Conservation (phyloP, 2,888 invertebrate species). For the Frankliniella intonsa region DNA sequence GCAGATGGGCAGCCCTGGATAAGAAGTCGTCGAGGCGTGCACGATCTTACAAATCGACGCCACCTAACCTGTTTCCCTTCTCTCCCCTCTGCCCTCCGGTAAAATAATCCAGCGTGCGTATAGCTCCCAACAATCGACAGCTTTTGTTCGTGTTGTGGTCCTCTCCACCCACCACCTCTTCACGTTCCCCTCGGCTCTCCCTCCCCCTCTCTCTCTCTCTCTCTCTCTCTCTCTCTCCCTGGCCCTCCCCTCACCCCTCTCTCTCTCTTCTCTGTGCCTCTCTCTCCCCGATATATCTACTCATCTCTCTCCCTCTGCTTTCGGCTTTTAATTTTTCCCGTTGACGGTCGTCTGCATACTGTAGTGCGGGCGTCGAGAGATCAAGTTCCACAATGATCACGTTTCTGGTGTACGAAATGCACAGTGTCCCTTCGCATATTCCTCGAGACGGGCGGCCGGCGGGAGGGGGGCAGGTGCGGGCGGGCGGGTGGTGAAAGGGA, state of each 20-base stretch:
- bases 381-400: slow-evolving; percentile 20
- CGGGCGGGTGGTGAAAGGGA: neutral
- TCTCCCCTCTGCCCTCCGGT: neutral
- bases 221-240: slow-evolving; percentile 36
- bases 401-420: slow-evolving; percentile 26
- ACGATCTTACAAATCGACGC: slow-evolving; percentile 20
- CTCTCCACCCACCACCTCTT: neutral
- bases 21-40: neutral
- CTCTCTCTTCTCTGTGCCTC: neutral
- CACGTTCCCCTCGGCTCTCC: neutral
- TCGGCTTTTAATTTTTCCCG: slow-evolving; percentile 31
- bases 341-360: neutral
- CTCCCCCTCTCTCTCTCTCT: neutral
- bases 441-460: slow-evolving; percentile 32
- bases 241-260: slow-evolving; percentile 25
- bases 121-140: slow-evolving; percentile 33
- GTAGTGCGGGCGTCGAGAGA: neutral
- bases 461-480: slow-evolving; percentile 33
- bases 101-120: slow-evolving; percentile 13
- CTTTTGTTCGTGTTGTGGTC: neutral
- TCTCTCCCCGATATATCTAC: neutral
- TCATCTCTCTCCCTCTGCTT: neutral
- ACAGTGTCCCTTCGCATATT: slow-evolving; percentile 1
- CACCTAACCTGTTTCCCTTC: slow-evolving; percentile 11
- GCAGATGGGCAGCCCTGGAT: slow-evolving; percentile 18